Percentiles rank a stretch among this genome's conserved stretches.
phyloP scores from a whole-genome alignment of 2,113 vertebrate genomes.

The Emydura subglobosa region DNA sequence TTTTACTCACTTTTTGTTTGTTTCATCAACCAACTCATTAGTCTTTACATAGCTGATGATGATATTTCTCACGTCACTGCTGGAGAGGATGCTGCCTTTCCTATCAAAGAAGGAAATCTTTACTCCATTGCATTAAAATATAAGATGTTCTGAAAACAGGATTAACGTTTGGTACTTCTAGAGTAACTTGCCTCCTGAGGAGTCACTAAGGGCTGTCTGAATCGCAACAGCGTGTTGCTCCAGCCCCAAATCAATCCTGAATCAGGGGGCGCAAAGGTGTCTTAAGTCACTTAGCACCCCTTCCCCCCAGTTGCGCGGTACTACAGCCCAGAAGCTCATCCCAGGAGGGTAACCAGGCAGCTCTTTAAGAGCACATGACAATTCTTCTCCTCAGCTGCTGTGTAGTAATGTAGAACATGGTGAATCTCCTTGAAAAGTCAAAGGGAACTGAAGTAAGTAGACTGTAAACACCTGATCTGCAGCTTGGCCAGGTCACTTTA shows the following conservation, averaged over 20 bases:
- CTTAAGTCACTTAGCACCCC: neutral
- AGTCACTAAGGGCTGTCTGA: neutral
- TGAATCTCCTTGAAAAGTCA: neutral
- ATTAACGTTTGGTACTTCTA: neutral
- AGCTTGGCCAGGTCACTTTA: neutral
- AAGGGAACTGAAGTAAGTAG: neutral
- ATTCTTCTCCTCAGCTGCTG: neutral
- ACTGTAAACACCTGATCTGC: neutral
- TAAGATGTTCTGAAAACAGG: neutral
- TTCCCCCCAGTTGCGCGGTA: neutral
- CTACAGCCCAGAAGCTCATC: neutral
- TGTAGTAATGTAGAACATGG: neutral
- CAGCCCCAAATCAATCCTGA: neutral
- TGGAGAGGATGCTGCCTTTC: constrained; percentile 88
- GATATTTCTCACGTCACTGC: constrained; percentile 86
- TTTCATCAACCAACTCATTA: constrained; percentile 89
- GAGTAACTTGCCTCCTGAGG: neutral
- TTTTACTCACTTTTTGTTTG: constrained; percentile 91
- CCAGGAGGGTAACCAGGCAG: neutral
- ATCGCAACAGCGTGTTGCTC: neutral
- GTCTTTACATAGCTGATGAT: constrained; percentile 91
- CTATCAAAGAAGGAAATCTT: constrained; percentile 72
- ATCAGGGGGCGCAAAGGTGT: neutral
- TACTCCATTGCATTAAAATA: neutral
- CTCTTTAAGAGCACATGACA: neutral